Percentiles rank a stretch among this genome's conserved stretches.
These are phyloP conservation scores for Neodon shergylaensis DNA, from an alignment of 2,113 vertebrate genomes.

Conservation along the genomic window DNA sequence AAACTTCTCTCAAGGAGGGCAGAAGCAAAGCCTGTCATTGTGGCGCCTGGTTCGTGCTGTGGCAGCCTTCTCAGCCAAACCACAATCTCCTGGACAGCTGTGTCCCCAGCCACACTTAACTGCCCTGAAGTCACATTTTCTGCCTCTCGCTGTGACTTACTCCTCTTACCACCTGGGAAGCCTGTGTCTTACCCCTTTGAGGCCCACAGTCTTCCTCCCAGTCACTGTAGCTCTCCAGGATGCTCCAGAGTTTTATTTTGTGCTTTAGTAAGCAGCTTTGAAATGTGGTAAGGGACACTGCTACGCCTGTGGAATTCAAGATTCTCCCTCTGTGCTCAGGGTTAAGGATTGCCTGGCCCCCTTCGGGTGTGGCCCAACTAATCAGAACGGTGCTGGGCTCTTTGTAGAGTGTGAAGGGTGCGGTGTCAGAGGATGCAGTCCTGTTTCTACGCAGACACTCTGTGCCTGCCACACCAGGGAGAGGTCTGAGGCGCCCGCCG, in stretches of 20 bases:
- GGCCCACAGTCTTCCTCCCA: background rate
- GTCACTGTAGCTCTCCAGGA: too few species aligned
- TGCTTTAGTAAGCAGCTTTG: too few species aligned
- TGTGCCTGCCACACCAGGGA: background rate
- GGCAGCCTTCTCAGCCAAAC: background rate
- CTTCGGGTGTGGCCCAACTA: background rate
- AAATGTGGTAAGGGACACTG: background rate
- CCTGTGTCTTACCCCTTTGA: background rate
- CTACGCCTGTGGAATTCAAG: background rate
- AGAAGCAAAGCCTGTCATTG: fast-evolving
- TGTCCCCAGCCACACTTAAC: background rate
- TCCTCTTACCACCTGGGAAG: background rate
- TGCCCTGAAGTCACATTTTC: background rate
- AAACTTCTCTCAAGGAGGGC: background rate
- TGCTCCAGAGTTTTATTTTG: too few species aligned
- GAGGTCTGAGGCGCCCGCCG: background rate
- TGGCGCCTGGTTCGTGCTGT: too few species aligned
- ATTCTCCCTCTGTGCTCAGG: background rate
- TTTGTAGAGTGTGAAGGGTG: background rate
- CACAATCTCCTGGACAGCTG: background rate
- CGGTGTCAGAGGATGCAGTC: background rate
- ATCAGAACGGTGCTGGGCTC: background rate
- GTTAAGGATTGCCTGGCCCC: background rate
- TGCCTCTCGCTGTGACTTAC: background rate
- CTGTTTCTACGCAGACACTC: background rate